These are phyloP conservation scores for Rhinolophus sinicus DNA, from an alignment of 2,113 vertebrate genomes.

Conservation along the genomic window DNA sequence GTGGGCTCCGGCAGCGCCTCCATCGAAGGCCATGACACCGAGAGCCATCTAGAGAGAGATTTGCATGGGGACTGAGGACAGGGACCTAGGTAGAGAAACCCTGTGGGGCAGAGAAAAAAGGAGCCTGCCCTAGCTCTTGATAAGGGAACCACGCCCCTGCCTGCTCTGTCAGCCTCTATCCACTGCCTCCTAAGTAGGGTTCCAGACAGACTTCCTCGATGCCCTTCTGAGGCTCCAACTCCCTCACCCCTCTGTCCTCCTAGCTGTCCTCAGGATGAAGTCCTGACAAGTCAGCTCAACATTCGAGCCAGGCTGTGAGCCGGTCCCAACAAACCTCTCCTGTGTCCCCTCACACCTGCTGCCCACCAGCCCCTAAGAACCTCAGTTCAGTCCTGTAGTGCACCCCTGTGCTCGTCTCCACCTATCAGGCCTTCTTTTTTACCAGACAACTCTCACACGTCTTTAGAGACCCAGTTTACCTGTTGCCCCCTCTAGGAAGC, in stretches of 20 bases:
- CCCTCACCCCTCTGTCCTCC: too few relatives aligned
- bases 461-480: too few relatives aligned
- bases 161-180: not conserved
- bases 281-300: not conserved
- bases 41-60: slow-evolving; percentile 70
- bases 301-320: not conserved
- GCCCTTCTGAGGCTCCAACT: not conserved
- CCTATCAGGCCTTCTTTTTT: not conserved
- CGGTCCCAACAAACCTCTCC: not conserved
- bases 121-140: not conserved
- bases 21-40: slow-evolving; percentile 71
- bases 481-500: not conserved
- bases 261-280: not conserved
- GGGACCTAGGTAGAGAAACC: not conserved
- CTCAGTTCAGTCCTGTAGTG: rapidly evolving
- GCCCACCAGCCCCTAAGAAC: rapidly evolving
- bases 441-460: too few relatives aligned
- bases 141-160: not conserved
- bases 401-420: rapidly evolving
- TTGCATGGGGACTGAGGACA: not conserved
- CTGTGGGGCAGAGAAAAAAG: not conserved
- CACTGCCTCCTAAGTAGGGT: not conserved
- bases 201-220: not conserved
- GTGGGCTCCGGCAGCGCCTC: slow-evolving; percentile 79
- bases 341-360: not conserved